Conservation (phyloP, 2,113 vertebrate species). For the Rhinichthys klamathensis region DNA sequence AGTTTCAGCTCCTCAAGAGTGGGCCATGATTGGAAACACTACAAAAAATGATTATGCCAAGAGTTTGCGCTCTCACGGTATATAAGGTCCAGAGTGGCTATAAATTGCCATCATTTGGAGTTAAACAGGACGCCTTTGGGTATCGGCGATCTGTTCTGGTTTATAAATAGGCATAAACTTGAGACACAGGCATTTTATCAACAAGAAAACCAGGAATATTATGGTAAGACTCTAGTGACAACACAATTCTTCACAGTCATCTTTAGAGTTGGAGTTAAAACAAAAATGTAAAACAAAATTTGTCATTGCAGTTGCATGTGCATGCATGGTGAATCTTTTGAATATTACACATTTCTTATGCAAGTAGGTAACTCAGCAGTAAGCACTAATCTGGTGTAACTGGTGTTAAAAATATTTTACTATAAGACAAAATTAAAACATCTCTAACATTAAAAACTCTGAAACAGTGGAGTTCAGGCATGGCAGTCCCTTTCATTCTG, state of each 20-base stretch:
- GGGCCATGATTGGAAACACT: not conserved
- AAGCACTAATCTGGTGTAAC: not conserved
- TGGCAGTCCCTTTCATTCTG: slow-evolving; percentile 60
- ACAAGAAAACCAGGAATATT: not conserved
- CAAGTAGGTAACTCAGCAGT: not conserved
- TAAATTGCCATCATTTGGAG: not conserved
- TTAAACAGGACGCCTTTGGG: not conserved
- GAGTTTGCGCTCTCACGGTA: not conserved
- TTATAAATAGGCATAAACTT: slow-evolving; percentile 1
- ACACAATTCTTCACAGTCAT: not conserved
- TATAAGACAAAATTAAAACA: not conserved
- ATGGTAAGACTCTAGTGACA: not conserved
- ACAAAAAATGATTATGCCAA: not conserved
- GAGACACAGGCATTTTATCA: not conserved
- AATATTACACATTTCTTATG: not conserved
- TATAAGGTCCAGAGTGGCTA: not conserved
- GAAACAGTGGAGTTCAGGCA: not conserved
- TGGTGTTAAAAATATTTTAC: not conserved
- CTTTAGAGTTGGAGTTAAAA: not conserved
- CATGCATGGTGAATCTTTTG: not conserved
- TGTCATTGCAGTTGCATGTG: not conserved
- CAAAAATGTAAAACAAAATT: not conserved
- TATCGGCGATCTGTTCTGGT: not conserved
- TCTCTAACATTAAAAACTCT: slow-evolving; percentile 25
- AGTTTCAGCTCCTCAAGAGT: not conserved